A percentile compares a stretch with the other conserved stretches of the same genome.
Evolutionary conservation across 2,797 vertebrate genomes (phyloP).

Genomic region (Perdix hodgsoniae): DNA sequence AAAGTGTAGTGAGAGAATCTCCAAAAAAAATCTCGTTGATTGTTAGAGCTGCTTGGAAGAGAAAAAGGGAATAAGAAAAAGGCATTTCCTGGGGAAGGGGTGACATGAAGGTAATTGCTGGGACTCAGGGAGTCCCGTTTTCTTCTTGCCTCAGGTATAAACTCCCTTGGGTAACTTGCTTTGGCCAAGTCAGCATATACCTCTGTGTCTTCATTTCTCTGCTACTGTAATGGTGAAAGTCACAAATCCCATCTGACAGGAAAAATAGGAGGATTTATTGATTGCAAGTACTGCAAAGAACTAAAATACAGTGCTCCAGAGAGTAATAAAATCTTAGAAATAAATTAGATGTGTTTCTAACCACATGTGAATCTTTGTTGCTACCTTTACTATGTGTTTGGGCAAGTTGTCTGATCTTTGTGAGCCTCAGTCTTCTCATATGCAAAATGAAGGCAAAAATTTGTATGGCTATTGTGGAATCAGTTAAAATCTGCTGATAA

Average conservation of each 20-base stretch:
- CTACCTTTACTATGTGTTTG: background rate
- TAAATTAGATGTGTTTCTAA: conserved; percentile 40
- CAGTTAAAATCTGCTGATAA: background rate
- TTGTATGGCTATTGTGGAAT: background rate
- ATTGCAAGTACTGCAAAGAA: conserved; percentile 51
- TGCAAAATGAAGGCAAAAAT: background rate
- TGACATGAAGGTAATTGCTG: background rate
- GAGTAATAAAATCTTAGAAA: conserved; percentile 57
- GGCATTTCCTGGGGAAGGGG: background rate
- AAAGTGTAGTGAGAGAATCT: background rate
- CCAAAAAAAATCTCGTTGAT: no score
- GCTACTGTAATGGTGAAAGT: conserved; percentile 29
- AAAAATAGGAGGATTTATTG: conserved; percentile 53
- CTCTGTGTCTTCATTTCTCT: background rate
- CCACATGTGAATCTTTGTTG: background rate
- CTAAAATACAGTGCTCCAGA: conserved; percentile 52
- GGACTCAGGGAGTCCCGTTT: background rate
- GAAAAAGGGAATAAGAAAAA: background rate
- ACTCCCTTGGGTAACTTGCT: background rate
- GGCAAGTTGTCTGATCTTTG: background rate
- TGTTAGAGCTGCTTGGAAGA: background rate
- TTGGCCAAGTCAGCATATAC: conserved; percentile 28
- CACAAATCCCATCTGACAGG: conserved; percentile 46
- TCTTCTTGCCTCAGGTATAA: background rate
- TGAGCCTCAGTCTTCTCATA: background rate